These are phyloP conservation scores for Tuta absoluta DNA, from an alignment of 2,888 invertebrate species.

Conservation along the genomic window DNA sequence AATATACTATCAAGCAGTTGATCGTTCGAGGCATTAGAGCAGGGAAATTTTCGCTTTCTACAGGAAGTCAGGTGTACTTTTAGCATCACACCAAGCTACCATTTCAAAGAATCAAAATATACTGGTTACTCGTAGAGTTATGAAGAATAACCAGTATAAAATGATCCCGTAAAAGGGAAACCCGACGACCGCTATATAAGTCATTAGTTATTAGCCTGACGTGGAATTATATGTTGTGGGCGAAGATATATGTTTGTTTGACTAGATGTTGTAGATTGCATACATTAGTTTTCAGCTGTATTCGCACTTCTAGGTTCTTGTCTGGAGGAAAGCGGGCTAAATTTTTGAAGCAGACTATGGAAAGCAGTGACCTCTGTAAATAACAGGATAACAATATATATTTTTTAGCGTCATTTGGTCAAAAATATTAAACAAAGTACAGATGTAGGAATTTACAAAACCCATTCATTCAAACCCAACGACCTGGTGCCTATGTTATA, in stretches of 20 bases:
- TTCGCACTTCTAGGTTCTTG: background rate
- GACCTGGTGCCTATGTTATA: too few relatives aligned
- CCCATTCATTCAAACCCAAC: too few relatives aligned
- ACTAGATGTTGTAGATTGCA: background rate
- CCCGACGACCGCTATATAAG: constrained; percentile 26
- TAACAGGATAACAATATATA: too few relatives aligned
- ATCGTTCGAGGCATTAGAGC: constrained; percentile 40
- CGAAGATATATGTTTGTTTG: constrained; percentile 12
- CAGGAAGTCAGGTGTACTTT: constrained; percentile 40
- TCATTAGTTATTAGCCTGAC: constrained; percentile 28
- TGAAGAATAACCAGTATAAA: too few relatives aligned
- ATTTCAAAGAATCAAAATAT: too few relatives aligned
- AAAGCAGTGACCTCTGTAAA: too few relatives aligned
- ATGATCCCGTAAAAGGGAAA: too few relatives aligned
- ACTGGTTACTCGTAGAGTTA: too few relatives aligned
- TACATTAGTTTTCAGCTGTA: background rate
- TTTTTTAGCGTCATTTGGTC: too few relatives aligned
- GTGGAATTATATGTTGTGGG: constrained; percentile 21
- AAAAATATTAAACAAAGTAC: too few relatives aligned
- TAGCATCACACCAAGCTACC: background rate
- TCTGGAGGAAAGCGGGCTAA: background rate
- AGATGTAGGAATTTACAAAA: too few relatives aligned
- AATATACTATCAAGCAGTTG: constrained; percentile 28
- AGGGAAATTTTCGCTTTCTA: constrained; percentile 48
- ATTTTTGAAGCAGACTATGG: background rate